Conservation (phyloP, 2,113 vertebrate genomes). For the Candoia aspera region DNA sequence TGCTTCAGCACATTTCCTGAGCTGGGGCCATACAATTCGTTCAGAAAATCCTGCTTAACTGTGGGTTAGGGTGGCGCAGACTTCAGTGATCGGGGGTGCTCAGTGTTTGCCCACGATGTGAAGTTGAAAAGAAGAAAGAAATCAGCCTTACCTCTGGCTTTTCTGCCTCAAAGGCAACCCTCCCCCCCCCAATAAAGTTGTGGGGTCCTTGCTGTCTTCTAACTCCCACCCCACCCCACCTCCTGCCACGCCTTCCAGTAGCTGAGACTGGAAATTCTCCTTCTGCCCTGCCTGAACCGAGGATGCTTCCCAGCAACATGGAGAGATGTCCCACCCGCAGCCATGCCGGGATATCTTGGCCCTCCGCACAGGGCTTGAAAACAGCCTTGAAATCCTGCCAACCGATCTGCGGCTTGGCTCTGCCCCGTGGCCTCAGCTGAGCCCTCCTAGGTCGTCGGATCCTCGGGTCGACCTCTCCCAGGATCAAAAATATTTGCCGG, state of each 20-base stretch:
- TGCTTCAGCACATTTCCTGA: background rate
- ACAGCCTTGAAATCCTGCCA: background rate
- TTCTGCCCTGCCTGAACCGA: background rate
- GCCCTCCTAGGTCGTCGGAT: background rate
- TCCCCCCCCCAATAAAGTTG: too few relatives aligned
- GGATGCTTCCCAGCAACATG: background rate
- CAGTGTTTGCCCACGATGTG: background rate
- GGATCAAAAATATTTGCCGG: slow-evolving; percentile 42
- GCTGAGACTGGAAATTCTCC: too few relatives aligned
- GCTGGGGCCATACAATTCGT: background rate
- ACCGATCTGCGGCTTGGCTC: background rate
- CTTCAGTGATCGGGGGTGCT: background rate
- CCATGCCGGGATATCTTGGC: background rate
- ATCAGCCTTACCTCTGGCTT: background rate
- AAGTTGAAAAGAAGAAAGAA: background rate
- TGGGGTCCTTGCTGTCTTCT: background rate
- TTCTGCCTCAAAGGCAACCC: background rate
- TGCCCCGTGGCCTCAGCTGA: background rate
- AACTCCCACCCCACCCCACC: background rate
- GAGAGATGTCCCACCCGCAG: background rate
- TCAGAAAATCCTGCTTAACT: background rate
- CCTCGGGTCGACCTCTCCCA: slow-evolving; percentile 17
- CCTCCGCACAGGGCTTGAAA: too few relatives aligned
- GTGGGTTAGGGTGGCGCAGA: background rate
- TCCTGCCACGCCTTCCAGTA: background rate